phyloP scores from a whole-genome alignment of 2,797 vertebrate genomes.

The Phoxinus dragarum region DNA sequence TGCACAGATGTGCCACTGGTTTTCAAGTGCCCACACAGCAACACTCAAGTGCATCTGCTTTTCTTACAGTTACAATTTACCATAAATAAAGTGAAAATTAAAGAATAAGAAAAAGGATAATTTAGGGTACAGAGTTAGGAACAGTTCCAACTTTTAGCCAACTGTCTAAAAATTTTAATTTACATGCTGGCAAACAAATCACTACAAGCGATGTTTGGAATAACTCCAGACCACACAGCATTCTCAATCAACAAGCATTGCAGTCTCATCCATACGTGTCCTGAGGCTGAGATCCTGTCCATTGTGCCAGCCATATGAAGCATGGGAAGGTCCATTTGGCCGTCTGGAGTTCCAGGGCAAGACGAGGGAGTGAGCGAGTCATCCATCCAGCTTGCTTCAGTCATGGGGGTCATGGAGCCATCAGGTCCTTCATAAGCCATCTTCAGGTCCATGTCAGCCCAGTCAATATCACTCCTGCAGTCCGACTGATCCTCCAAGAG shows the following conservation, averaged over 20 bases:
- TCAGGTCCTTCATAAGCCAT: slow-evolving; percentile 76
- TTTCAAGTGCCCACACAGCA: not conserved
- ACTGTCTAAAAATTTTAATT: not conserved
- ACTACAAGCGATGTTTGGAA: slow-evolving; percentile 24
- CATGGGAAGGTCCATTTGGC: slow-evolving; percentile 76
- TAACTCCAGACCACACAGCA: slow-evolving; percentile 35
- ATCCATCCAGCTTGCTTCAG: slow-evolving; percentile 84
- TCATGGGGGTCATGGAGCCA: slow-evolving; percentile 80
- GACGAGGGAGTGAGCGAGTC: slow-evolving; percentile 78
- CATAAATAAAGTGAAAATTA: not conserved
- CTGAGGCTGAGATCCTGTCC: slow-evolving; percentile 91
- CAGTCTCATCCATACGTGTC: slow-evolving; percentile 87
- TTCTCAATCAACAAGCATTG: not conserved
- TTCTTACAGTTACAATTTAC: not conserved
- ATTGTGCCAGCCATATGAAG: slow-evolving; percentile 71
- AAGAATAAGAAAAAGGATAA: not conserved
- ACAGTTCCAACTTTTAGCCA: not conserved
- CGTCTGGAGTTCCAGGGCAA: slow-evolving; percentile 74
- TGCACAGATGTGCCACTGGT: not conserved
- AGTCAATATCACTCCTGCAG: slow-evolving; percentile 75
- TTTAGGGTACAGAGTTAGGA: not conserved
- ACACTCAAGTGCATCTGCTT: not conserved
- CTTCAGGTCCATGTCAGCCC: slow-evolving; percentile 80
- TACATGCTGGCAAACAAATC: slow-evolving; percentile 50
- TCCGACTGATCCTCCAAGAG: slow-evolving; percentile 50